Evolutionary conservation across 2,888 invertebrate genomes (phyloP), one percentile per base, ranked within the genome.

Genomic region (Drosophila hamatofila): DNA sequence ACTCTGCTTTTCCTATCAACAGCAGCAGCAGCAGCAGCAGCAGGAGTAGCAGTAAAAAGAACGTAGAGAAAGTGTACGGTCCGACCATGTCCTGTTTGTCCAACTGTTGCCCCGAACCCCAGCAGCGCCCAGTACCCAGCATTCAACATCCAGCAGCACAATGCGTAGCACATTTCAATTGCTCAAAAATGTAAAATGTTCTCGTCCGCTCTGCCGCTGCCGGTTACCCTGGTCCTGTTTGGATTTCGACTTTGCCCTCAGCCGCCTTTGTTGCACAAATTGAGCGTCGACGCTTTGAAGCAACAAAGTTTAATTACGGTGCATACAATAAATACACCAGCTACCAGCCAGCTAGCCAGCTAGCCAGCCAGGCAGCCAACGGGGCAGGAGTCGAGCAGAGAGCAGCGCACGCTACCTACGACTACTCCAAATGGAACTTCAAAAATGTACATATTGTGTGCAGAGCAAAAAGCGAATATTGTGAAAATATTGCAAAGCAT

Each of bases 301-400:
- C 84, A 87, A 82, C 82, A 84, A 87, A 87, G 82, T 87, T 83
- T 83, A 87, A 83, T 83, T 83, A 83, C 83, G 83, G 72, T 73
- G 67, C 77, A 75, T 67, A 75, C 75, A 81, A 72, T 78, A 72
- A 70, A 64, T 69, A 64, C 66, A 63, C 42, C 64, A 66, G 57
- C 25, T 25, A 4, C 25, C 46, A 25, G 46, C 6, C 21, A 42
- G 23, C 42, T 12, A 44, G 23, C 3, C 44, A 44, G 44, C 18
- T 8, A 33, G 33, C 5, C 35, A 35, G 35, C 3, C 12, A 23
- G 42, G 6, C 30, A 30, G 30, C 11, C 30, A 30, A 3, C 30
- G 42, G 2, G 8, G 12, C 12, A 35, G 35, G 35, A 16, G 35
- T 16, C 5, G 35, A 37, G 14, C 14, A 3, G 33, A 33, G 33